Evolutionary conservation across 2,888 invertebrate genomes (phyloP).

Genomic region (Portevinia maculata): DNA sequence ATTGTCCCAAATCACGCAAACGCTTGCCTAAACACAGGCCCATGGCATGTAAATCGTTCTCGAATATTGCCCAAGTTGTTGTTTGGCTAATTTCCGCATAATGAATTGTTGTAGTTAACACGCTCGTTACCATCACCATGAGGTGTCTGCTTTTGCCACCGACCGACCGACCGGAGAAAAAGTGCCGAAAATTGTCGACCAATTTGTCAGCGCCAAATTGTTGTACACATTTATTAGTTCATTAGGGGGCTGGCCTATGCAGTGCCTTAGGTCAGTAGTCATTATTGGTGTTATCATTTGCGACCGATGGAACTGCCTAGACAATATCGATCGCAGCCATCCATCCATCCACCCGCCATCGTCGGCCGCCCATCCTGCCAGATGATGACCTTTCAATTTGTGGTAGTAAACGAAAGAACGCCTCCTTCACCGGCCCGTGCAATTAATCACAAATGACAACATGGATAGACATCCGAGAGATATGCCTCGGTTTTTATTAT

Average conservation of each 20-base stretch:
- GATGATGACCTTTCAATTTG: constrained; percentile 47
- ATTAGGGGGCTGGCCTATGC: constrained; percentile 29
- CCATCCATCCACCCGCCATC: neutral
- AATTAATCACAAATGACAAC: constrained; percentile 70
- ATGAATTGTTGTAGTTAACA: constrained; percentile 72
- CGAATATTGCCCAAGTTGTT: constrained; percentile 55
- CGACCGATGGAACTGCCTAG: constrained; percentile 28
- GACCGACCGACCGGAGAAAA: neutral
- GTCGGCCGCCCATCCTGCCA: too few relatives aligned
- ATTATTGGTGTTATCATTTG: constrained; percentile 68
- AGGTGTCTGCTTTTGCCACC: neutral
- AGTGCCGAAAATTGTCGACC: constrained; percentile 69
- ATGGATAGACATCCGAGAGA: constrained; percentile 14
- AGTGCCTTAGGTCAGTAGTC: constrained; percentile 65
- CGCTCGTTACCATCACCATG: constrained; percentile 64
- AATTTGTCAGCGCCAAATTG: constrained; percentile 60
- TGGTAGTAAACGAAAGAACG: constrained; percentile 36
- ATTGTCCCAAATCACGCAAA: constrained; percentile 66
- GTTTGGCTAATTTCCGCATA: constrained; percentile 70
- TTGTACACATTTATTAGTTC: constrained; percentile 10
- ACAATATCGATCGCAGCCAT: constrained; percentile 48
- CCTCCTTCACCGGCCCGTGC: constrained; percentile 13
- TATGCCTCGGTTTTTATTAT: constrained; percentile 26
- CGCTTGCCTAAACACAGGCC: constrained; percentile 1
- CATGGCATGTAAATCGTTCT: constrained; percentile 54